These are phyloP conservation scores for Onthophagus taurus DNA, from an alignment of 1,140 invertebrate genomes.

Conservation along the genomic window DNA sequence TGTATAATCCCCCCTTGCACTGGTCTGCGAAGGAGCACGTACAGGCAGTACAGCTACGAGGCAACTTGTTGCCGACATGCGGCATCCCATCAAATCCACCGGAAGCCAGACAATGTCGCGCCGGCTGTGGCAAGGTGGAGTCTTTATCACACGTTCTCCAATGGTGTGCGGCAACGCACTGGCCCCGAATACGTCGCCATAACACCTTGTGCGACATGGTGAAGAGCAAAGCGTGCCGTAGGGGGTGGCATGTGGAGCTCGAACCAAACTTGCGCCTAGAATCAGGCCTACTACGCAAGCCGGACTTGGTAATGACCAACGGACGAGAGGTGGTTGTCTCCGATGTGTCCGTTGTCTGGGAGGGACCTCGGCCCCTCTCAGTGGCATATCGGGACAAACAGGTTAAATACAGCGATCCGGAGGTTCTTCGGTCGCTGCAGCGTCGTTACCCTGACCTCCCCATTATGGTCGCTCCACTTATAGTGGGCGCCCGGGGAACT, in stretches of 20 bases:
- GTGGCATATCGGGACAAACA: no score
- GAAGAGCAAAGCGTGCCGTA: not conserved
- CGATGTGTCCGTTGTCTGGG: no score
- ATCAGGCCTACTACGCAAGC: not conserved
- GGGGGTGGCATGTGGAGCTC: not conserved
- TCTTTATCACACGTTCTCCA: conserved; percentile 17
- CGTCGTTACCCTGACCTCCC: no score
- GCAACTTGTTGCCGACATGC: not conserved
- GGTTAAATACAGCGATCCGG: no score
- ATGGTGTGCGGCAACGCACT: conserved; percentile 11
- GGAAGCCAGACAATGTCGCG: not conserved
- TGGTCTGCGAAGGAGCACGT: conserved; percentile 15
- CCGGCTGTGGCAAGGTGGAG: conserved; percentile 12
- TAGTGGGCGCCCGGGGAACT: no score
- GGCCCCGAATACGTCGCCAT: conserved; percentile 7
- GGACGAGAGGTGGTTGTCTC: not conserved
- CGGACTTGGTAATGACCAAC: no score
- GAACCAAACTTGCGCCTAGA: not conserved
- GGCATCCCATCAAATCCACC: conserved; percentile 1
- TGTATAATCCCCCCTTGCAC: not conserved
- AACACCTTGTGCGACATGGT: conserved; percentile 3
- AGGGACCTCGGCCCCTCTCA: no score
- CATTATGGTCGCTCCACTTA: no score
- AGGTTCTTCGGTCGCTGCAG: no score
- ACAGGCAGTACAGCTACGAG: conserved; percentile 12